Evolutionary conservation across 2,113 vertebrate genomes (phyloP).

Genomic region (Daubentonia madagascariensis): DNA sequence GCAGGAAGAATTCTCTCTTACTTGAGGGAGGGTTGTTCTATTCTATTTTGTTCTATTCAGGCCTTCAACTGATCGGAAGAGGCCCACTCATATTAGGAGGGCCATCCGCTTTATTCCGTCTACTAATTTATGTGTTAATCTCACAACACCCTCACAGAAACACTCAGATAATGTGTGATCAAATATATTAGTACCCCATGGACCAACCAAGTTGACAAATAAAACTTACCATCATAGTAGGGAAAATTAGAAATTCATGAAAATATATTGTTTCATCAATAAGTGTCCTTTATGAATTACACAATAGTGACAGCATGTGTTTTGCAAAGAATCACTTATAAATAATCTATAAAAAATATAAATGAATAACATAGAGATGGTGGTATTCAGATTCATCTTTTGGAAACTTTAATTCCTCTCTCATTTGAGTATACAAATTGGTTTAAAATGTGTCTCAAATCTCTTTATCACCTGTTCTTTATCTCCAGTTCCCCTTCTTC

Average conservation of each 20-base stretch:
- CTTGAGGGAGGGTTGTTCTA: not conserved
- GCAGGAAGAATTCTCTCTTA: not conserved
- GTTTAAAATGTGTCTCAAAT: not conserved
- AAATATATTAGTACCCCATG: not conserved
- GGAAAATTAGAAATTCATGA: not conserved
- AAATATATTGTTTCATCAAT: not conserved
- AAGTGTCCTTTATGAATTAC: not conserved
- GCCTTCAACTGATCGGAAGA: not conserved
- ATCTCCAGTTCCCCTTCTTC: not conserved
- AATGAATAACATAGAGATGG: not conserved
- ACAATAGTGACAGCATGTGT: not conserved
- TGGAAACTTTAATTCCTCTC: not conserved
- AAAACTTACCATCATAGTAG: not conserved
- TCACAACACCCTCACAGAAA: not conserved
- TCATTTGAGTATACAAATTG: not conserved
- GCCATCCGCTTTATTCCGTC: not conserved
- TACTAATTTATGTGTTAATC: not conserved
- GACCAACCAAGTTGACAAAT: not conserved
- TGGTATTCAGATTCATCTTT: not conserved
- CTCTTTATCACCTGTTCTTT: not conserved
- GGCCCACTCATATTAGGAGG: not conserved
- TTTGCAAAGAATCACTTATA: conserved; percentile 5
- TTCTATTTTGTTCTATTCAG: not conserved
- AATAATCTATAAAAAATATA: not conserved
- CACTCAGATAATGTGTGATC: not conserved